Base-by-base conservation (phyloP, 1,140 invertebrate genomes). In the Plodia interpunctella region DNA sequence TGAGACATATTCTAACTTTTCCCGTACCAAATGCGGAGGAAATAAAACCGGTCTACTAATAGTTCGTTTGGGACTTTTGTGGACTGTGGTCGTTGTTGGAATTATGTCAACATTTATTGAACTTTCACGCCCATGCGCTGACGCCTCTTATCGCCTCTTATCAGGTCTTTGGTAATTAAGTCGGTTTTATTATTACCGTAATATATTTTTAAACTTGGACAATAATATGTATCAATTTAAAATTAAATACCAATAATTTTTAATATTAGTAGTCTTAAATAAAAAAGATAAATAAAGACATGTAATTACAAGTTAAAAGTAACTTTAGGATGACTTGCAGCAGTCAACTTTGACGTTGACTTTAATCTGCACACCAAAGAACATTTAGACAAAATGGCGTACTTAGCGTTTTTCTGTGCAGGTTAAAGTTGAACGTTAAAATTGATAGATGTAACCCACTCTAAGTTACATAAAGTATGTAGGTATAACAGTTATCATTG, bases 91-190 rank as follows among this genome's bases (percentile, higher is more conserved):
- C 58, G 55, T 57, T 77, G 73, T 75, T 78, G 72, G 67, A 70
- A 71, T 77, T 72, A 77, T 65, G 68, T 62, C 62, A 63, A 65
- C 70, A 70, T 72, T 78, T 81, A 76, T 72, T 70, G 67, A 70
- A 77, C 86, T 85, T 88, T 83, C 83, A 83, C 86, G 81, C 76
- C 66, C 57, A 66, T 80, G 79, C 80, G 74, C 80, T 63, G 65
- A 80, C 79, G 81, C 73, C 74, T 70, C 65, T 65, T 70, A 76
- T 78, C 74, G 62, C 54, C 63, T n/a, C n/a, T 54, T 66, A 79
- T 32, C 30, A n/a, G n/a, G 30, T 11, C 10, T 32, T 32, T 62
- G 66, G 76, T 74, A 79, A 85, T 86, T 84, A 86, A 85, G 70
- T 77, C 72, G 30, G 61, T 67, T 59, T 62, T 60, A 60, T 19